Conservation (phyloP, 2,113 vertebrate genomes). For the Chunga burmeisteri region DNA sequence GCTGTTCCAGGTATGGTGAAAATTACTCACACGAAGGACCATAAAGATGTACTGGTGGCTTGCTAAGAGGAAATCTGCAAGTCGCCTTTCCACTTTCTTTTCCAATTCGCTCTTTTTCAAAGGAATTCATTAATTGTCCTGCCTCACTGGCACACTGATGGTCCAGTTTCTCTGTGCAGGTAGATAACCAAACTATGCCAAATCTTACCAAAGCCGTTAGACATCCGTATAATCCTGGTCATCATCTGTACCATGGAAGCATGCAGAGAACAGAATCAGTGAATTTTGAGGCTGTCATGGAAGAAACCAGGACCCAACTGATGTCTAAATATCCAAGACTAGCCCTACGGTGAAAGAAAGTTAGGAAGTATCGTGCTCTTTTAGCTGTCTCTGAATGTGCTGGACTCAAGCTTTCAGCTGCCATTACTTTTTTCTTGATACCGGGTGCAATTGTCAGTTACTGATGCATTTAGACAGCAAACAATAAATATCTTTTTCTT, state of each 20-base stretch:
- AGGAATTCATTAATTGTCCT: background rate
- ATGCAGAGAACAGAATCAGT: background rate
- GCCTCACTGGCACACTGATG: background rate
- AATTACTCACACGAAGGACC: background rate
- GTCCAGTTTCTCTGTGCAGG: background rate
- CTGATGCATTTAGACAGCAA: background rate
- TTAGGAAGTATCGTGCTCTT: background rate
- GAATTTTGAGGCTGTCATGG: background rate
- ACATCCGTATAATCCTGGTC: background rate
- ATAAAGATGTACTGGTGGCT: background rate
- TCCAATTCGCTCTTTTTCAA: background rate
- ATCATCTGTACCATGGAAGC: background rate
- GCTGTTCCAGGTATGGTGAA: background rate
- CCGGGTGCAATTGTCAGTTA: background rate
- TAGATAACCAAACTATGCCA: background rate
- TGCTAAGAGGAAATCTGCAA: background rate
- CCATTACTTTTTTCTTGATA: background rate
- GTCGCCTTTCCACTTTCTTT: background rate
- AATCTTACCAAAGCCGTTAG: background rate
- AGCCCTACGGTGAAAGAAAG: background rate
- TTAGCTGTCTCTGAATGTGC: background rate
- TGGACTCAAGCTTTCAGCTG: background rate
- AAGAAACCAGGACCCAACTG: background rate
- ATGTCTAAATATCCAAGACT: background rate
- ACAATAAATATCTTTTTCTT: background rate